Evolutionary conservation across 2,888 invertebrate species (phyloP).

Genomic region (Sminthurinus aureus): DNA sequence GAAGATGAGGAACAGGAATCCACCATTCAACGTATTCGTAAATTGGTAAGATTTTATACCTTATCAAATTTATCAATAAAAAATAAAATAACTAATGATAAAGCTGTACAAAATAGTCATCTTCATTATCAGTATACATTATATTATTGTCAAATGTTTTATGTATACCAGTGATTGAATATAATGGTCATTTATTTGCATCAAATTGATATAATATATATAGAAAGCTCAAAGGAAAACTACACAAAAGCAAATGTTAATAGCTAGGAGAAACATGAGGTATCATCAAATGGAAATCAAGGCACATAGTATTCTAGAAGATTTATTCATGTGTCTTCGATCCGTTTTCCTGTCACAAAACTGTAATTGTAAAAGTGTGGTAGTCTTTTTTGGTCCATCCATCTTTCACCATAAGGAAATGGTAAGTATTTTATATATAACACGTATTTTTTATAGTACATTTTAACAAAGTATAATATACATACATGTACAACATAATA

Average conservation of each 20-base stretch:
- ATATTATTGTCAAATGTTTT: too few relatives aligned
- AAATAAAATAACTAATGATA: too few relatives aligned
- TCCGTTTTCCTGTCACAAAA: slow-evolving; percentile 5
- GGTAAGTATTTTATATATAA: not conserved
- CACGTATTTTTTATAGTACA: too few relatives aligned
- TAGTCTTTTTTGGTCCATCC: slow-evolving; percentile 48
- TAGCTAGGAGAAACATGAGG: not conserved
- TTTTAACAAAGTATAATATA: too few relatives aligned
- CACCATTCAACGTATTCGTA: not conserved
- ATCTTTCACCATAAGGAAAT: slow-evolving; percentile 51
- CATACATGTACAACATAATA: too few relatives aligned
- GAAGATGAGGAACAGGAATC: not conserved
- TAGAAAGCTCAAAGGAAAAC: slow-evolving; percentile 14
- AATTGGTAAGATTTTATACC: not conserved
- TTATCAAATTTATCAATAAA: not conserved
- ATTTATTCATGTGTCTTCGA: slow-evolving; percentile 13
- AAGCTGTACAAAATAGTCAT: too few relatives aligned
- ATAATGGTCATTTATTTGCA: not conserved
- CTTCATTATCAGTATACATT: too few relatives aligned
- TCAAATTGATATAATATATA: not conserved
- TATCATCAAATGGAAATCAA: not conserved
- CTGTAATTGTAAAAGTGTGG: slow-evolving; percentile 16
- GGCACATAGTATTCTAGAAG: slow-evolving; percentile 3
- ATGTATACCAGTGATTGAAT: not conserved
- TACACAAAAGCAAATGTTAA: not conserved